Base-by-base conservation (phyloP, 1,140 invertebrate genomes). In the Neuroterus valhalla region DNA sequence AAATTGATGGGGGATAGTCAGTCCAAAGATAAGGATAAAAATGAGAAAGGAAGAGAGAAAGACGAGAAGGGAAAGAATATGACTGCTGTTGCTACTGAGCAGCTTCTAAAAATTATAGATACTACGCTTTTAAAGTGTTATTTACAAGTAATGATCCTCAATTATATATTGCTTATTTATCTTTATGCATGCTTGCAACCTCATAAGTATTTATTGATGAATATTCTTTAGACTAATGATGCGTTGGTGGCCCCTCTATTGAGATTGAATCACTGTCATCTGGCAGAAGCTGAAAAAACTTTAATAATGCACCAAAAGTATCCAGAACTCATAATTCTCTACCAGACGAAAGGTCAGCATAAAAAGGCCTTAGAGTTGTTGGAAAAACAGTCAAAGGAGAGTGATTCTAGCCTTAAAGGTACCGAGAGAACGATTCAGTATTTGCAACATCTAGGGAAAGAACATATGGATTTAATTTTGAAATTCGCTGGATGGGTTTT, bases 61-160 rank as follows among this genome's bases (percentile, higher is more conserved):
- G 91, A 91, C 76, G 82, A 88, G 38, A 89, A 84, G 31, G 70
- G 79, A n/a, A 87, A 87, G 68, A 89, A 83, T 68, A 85, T 90
- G 83, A 88, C 87, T 17, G 83, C 82, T 62, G 84, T 88, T 43
- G 87, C 89, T 52, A 90, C 86, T 1, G 88, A 91, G 68, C 93
- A 97, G 78, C 91, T 98, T 43, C 87, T 98, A 21, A 97, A 98
- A 89, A 96, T 99, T 50, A 98, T 99, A 77, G 98, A 99, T 86
- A 99, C 98, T 3, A 98, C 98, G 1, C 88, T 99, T 55, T 90
- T 99, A 0, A 99, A 99, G 87, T 99, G 98, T 88, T 99, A 99
- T 91, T 91, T 99, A 67, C 94, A 97, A 92, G 96, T 96, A 89
- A 82, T 38, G 4, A 38, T 38, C 31, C 31, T 38, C 10, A 38